Percentiles rank a stretch among this genome's conserved stretches.
Evolutionary conservation across 2,888 invertebrate genomes (phyloP).

Genomic region (Ormyrus nitidulus): DNA sequence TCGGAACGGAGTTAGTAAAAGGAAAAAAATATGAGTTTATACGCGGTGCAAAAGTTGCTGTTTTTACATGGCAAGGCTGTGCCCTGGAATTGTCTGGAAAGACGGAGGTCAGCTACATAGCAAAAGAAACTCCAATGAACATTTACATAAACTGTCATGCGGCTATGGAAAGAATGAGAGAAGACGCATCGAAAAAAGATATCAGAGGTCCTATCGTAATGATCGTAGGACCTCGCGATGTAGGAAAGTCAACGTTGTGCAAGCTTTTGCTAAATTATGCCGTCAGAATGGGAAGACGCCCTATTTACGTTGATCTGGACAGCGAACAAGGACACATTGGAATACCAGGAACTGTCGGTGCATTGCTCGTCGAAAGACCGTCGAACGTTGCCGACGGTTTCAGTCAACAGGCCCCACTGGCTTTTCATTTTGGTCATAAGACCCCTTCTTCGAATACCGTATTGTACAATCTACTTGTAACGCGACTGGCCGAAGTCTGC

Average conservation of each 20-base stretch:
- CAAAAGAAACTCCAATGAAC: slow-evolving; percentile 97
- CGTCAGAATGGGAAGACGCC: slow-evolving; percentile 90
- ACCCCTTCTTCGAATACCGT: slow-evolving; percentile 85
- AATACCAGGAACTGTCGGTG: slow-evolving; percentile 94
- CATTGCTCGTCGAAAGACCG: slow-evolving; percentile 92
- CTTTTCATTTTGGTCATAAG: slow-evolving; percentile 95
- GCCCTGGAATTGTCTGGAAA: slow-evolving; percentile 89
- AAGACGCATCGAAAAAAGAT: slow-evolving; percentile 85
- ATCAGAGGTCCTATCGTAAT: slow-evolving; percentile 89
- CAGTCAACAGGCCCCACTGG: slow-evolving; percentile 92
- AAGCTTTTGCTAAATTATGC: slow-evolving; percentile 95
- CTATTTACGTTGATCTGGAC: slow-evolving; percentile 96
- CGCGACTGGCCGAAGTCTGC: slow-evolving; percentile 90
- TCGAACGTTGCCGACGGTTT: slow-evolving; percentile 97
- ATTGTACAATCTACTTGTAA: slow-evolving; percentile 89
- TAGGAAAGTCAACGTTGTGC: slow-evolving; percentile 96
- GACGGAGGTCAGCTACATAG: slow-evolving; percentile 95
- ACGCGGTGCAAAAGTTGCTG: slow-evolving; percentile 94
- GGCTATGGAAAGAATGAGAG: slow-evolving; percentile 92
- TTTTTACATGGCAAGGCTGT: slow-evolving; percentile 98
- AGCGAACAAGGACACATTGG: slow-evolving; percentile 96
- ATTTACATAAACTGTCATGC: slow-evolving; percentile 97
- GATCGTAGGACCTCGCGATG: slow-evolving; percentile 96
- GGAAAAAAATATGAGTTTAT: slow-evolving; percentile 93
- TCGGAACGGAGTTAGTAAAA: slow-evolving; percentile 96